phyloP scores from a whole-genome alignment of 2,797 vertebrate species.

The Gymnoscopelus braueri region DNA sequence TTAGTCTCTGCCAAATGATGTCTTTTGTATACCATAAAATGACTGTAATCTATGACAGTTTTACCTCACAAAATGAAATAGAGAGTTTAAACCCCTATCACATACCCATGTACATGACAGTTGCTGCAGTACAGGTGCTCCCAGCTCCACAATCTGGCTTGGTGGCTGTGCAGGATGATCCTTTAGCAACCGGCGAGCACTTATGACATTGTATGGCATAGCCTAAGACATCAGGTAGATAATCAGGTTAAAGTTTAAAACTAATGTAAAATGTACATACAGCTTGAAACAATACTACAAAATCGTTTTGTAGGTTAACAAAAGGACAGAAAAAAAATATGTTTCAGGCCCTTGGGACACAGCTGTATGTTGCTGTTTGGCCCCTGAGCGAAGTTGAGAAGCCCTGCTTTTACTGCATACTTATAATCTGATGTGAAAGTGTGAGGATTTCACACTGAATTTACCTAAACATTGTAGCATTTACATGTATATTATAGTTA shows the following conservation, averaged over 20 bases:
- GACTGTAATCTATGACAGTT: too few relatives aligned
- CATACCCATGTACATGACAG: constrained; percentile 21
- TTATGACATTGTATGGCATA: constrained; percentile 53
- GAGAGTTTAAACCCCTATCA: not conserved
- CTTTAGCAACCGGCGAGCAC: fast-evolving
- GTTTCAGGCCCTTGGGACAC: too few relatives aligned
- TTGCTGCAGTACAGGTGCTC: not conserved
- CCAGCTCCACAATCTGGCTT: too few relatives aligned
- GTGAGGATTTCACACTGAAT: too few relatives aligned
- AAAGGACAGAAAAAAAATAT: not conserved
- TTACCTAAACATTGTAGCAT: too few relatives aligned
- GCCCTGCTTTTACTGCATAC: too few relatives aligned
- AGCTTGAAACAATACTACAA: not conserved
- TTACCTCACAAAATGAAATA: not conserved
- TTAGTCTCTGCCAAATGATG: not conserved
- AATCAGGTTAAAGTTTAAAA: not conserved
- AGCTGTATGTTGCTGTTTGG: too few relatives aligned
- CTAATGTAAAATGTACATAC: not conserved
- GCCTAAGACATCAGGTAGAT: constrained; percentile 43
- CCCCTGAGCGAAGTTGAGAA: too few relatives aligned
- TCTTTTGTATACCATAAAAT: not conserved
- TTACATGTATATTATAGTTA: too few relatives aligned
- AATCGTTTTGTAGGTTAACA: too few relatives aligned
- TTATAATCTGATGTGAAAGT: too few relatives aligned
- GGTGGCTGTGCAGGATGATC: constrained; percentile 14